phyloP scores from a whole-genome alignment of 2,888 invertebrate species.

The Antheraea yamamai region DNA sequence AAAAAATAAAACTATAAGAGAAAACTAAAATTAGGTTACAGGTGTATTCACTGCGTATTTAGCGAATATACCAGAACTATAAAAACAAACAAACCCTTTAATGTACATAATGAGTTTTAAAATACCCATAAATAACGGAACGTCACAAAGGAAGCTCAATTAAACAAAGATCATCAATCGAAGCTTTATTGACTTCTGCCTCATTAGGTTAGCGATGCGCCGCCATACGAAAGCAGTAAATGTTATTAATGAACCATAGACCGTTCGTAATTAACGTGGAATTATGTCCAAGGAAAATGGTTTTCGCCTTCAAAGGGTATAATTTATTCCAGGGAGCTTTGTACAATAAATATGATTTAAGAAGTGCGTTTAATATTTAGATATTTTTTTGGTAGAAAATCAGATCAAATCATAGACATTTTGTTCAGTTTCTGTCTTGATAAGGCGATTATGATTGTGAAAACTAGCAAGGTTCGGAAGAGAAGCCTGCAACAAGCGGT shows the following conservation, averaged over 20 bases:
- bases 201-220: conserved; percentile 16
- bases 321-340: background rate
- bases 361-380: background rate
- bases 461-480: too few species aligned
- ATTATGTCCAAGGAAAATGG: conserved; percentile 18
- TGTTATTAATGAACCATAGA: conserved; percentile 47
- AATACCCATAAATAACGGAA: background rate
- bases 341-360: conserved; percentile 3
- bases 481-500: too few species aligned
- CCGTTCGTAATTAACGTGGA: conserved; percentile 43
- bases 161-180: conserved; percentile 14
- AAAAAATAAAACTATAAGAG: too few species aligned
- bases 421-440: background rate
- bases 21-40: background rate
- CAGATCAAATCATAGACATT: background rate
- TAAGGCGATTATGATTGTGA: background rate
- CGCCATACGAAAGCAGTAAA: conserved; percentile 44
- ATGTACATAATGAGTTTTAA: background rate
- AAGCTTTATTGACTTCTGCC: conserved; percentile 15
- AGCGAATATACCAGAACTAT: background rate
- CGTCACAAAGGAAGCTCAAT: conserved; percentile 2
- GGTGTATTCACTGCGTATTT: background rate
- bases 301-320: background rate
- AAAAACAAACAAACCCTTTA: background rate
- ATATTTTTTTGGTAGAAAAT: background rate